phyloP scores from a whole-genome alignment of 2,113 vertebrate genomes.

The Camelus dromedarius region DNA sequence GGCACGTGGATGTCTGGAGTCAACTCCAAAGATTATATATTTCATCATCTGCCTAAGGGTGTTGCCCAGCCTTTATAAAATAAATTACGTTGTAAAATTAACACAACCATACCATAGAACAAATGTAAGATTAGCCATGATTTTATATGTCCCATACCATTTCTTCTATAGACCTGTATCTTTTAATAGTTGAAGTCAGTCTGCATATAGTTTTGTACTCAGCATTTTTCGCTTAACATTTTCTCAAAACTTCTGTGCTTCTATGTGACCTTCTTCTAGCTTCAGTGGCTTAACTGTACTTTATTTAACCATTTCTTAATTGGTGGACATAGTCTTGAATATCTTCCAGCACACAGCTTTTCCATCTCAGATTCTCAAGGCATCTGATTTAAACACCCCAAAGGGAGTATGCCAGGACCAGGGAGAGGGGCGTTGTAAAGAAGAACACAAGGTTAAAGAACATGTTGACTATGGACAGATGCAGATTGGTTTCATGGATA shows the following conservation, averaged over 20 bases:
- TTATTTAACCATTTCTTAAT: background rate
- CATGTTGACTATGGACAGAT: background rate
- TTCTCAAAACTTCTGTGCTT: background rate
- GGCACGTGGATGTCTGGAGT: background rate
- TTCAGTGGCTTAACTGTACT: background rate
- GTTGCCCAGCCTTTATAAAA: background rate
- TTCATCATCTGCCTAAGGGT: background rate
- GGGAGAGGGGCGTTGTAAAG: background rate
- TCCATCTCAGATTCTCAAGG: background rate
- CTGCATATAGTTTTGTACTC: background rate
- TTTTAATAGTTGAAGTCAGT: background rate
- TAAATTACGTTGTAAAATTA: background rate
- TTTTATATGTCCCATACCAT: background rate
- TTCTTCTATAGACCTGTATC: background rate
- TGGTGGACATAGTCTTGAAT: background rate
- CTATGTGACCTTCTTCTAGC: background rate
- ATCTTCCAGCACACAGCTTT: background rate
- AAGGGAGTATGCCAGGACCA: background rate
- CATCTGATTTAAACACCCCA: background rate
- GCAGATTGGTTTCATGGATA: background rate
- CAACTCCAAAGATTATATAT: background rate
- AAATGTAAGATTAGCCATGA: background rate
- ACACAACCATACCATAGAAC: background rate
- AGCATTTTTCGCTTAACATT: conserved; percentile 46
- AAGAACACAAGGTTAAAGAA: background rate